Conservation (phyloP, 2,888 invertebrate genomes). For the Dasypogon diadema region DNA sequence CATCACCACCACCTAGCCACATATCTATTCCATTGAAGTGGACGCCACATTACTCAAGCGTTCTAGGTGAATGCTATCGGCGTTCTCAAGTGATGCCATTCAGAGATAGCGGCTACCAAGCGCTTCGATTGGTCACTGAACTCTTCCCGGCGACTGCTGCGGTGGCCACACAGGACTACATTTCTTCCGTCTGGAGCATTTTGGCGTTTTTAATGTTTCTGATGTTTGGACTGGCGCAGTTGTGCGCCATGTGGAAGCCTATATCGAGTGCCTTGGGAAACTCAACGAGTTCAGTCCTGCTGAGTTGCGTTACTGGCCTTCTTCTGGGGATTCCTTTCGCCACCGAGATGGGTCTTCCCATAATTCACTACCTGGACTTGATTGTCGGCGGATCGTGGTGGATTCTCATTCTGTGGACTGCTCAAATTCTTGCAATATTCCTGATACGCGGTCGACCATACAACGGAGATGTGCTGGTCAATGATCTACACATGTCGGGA, state of each 20-base stretch:
- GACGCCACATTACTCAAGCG: conserved; percentile 66
- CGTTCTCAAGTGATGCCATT: conserved; percentile 65
- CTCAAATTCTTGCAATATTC: conserved; percentile 85
- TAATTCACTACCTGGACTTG: conserved; percentile 88
- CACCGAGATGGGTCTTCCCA: conserved; percentile 85
- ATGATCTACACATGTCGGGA: conserved; percentile 68
- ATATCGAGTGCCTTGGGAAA: conserved; percentile 82
- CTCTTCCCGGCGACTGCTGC: conserved; percentile 89
- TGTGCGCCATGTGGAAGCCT: conserved; percentile 92
- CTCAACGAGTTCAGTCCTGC: conserved; percentile 81
- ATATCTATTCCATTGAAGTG: conserved; percentile 69
- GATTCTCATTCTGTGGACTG: conserved; percentile 82
- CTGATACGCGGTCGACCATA: conserved; percentile 88
- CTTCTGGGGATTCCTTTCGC: conserved; percentile 87
- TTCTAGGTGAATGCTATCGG: conserved; percentile 66
- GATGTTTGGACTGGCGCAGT: conserved; percentile 88
- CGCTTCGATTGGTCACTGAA: conserved; percentile 87
- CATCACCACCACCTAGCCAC: conserved; percentile 73
- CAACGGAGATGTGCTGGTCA: conserved; percentile 73
- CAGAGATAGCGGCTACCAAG: conserved; percentile 83
- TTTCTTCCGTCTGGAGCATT: conserved; percentile 91
- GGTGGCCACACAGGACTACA: conserved; percentile 77
- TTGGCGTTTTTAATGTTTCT: conserved; percentile 87
- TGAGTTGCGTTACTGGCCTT: conserved; percentile 85
- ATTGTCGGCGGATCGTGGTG: conserved; percentile 89